Evolutionary conservation across 2,888 invertebrate species (phyloP).

Genomic region (Drosophila hawaiiensis): DNA sequence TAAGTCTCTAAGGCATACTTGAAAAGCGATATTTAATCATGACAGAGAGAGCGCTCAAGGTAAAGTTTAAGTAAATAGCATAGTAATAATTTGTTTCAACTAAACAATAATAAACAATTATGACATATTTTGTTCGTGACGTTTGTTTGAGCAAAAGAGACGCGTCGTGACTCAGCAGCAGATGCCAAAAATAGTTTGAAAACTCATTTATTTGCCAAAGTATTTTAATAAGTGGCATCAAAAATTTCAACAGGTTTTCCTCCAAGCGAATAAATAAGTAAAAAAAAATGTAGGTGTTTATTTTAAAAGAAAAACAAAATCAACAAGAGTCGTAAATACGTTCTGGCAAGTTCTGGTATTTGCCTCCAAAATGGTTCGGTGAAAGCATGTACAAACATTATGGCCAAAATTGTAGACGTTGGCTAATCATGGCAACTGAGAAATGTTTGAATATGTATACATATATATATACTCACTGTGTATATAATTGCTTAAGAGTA

Average conservation of each 20-base stretch:
- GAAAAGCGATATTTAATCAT: background rate
- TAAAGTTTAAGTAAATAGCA: background rate
- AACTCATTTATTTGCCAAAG: constrained; percentile 62
- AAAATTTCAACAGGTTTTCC: constrained; percentile 58
- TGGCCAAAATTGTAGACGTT: constrained; percentile 3
- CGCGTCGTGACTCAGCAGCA: constrained; percentile 67
- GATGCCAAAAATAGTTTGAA: constrained; percentile 61
- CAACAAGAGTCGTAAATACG: constrained; percentile 3
- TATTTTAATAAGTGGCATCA: constrained; percentile 59
- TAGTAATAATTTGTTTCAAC: background rate
- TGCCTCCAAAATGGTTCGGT: constrained; percentile 17
- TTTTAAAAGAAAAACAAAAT: background rate
- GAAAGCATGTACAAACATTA: constrained; percentile 23
- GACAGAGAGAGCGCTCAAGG: background rate
- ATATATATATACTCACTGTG: background rate
- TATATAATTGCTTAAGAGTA: background rate
- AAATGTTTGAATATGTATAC: background rate
- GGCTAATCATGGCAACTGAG: background rate
- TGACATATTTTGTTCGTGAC: constrained; percentile 54
- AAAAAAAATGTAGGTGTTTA: constrained; percentile 25
- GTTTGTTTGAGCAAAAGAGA: constrained; percentile 38
- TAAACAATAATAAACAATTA: constrained; percentile 7
- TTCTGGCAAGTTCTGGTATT: constrained; percentile 53
- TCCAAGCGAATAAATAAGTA: constrained; percentile 23
- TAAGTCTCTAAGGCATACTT: background rate